Conservation (phyloP, 1,140 invertebrate species). For the Psilanteris sp. region DNA sequence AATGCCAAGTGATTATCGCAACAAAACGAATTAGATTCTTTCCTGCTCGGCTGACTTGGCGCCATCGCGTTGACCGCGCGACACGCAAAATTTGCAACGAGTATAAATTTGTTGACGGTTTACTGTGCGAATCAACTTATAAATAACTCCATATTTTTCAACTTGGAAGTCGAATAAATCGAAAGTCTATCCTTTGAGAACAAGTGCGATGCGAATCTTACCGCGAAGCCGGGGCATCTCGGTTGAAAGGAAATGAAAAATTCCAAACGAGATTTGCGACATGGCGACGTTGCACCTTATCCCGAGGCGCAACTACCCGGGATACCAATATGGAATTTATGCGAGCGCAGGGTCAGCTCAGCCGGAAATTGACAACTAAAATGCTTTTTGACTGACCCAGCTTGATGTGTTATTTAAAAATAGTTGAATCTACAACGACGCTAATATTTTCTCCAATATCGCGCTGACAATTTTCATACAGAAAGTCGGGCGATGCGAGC, state of each 20-base stretch:
- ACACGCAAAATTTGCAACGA: too few relatives aligned
- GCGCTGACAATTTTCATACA: too few relatives aligned
- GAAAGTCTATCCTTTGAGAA: constrained; percentile 47
- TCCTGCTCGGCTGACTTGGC: too few relatives aligned
- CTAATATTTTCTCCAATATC: not conserved
- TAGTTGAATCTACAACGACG: not conserved
- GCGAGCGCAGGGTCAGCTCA: constrained; percentile 34
- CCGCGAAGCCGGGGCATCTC: constrained; percentile 31
- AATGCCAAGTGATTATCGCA: too few relatives aligned
- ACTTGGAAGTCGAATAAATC: constrained; percentile 15
- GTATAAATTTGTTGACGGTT: constrained; percentile 1
- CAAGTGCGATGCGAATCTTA: constrained; percentile 44
- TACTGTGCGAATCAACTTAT: constrained; percentile 28
- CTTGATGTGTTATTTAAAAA: constrained; percentile 21
- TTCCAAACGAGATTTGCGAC: constrained; percentile 71
- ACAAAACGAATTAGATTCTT: too few relatives aligned
- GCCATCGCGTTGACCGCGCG: too few relatives aligned
- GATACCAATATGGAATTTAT: constrained; percentile 64
- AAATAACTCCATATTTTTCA: constrained; percentile 39
- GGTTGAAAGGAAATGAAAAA: constrained; percentile 73
- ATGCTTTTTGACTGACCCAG: constrained; percentile 60
- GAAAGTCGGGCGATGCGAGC: too few relatives aligned
- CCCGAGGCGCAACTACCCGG: constrained; percentile 39
- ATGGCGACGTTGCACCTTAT: constrained; percentile 57
- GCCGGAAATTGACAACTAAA: constrained; percentile 53